These are phyloP conservation scores for Tyto alba DNA, from an alignment of 2,113 vertebrate species.

Conservation along the genomic window DNA sequence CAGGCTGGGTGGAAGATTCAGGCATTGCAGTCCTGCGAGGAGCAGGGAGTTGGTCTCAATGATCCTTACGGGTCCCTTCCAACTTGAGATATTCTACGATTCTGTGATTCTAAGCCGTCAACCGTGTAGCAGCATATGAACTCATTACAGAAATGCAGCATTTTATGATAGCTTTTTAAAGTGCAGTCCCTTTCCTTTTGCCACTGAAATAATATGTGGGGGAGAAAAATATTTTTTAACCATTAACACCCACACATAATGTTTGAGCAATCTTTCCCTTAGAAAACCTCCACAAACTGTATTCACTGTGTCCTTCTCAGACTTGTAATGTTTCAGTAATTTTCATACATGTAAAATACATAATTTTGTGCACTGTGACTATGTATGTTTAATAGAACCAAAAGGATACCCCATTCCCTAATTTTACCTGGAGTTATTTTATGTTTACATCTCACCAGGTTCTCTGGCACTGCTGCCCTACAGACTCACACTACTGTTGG, in stretches of 20 bases:
- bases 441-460: background rate
- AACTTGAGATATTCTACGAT: background rate
- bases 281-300: background rate
- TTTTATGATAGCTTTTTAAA: background rate
- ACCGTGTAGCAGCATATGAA: background rate
- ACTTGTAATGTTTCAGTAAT: background rate
- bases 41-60: background rate
- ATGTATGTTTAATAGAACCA: background rate
- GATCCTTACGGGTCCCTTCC: background rate
- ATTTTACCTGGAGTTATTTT: background rate
- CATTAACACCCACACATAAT: background rate
- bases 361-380: background rate
- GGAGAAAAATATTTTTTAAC: conserved; percentile 4
- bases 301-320: background rate
- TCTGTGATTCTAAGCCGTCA: background rate
- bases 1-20: background rate
- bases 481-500: background rate
- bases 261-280: background rate
- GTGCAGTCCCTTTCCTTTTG: background rate
- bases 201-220: background rate
- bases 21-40: background rate
- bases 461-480: background rate
- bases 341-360: background rate
- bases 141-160: background rate
- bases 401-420: background rate